These are phyloP conservation scores for Liparis tanakae DNA, from an alignment of 2,797 vertebrate species.

Conservation along the genomic window DNA sequence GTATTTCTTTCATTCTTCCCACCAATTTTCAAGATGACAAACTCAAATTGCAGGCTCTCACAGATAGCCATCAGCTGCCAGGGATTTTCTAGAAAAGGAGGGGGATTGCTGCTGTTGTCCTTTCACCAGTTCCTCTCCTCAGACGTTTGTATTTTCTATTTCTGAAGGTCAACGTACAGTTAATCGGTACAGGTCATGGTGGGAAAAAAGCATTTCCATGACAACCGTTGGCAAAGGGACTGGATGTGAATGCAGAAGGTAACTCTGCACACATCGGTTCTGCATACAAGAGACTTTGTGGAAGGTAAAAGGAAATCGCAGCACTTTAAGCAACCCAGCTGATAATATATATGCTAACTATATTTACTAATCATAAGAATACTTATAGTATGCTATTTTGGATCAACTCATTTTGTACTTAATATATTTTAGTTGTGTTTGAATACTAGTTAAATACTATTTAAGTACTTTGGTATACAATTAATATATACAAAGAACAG, in stretches of 20 bases:
- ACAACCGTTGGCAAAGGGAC: slow-evolving; percentile 69
- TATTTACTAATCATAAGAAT: no score
- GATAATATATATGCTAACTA: no score
- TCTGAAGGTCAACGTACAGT: slow-evolving; percentile 62
- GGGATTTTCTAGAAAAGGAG: slow-evolving; percentile 17
- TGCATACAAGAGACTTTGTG: slow-evolving; percentile 36
- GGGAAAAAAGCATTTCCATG: slow-evolving; percentile 72
- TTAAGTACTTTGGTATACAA: no score
- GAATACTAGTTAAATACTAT: no score
- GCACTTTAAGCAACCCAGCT: slow-evolving; percentile 4
- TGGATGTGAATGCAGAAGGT: slow-evolving; percentile 59
- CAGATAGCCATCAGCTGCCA: slow-evolving; percentile 25
- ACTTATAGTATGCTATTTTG: no score
- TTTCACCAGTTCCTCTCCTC: slow-evolving; percentile 37
- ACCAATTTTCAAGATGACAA: slow-evolving; percentile 39
- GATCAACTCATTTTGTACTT: no score
- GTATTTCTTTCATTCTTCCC: slow-evolving; percentile 37
- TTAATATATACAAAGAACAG: no score
- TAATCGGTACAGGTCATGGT: slow-evolving; percentile 60
- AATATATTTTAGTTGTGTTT: no score
- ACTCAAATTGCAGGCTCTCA: slow-evolving; percentile 1
- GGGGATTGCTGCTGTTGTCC: slow-evolving; percentile 20
- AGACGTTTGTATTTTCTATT: slow-evolving; percentile 62
- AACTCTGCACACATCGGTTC: slow-evolving; percentile 61
- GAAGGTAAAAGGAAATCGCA: slow-evolving; percentile 25